A percentile compares a stretch with the other conserved stretches of the same genome.
Evolutionary conservation across 2,113 vertebrate species (phyloP).

Genomic region (Coryphaenoides rupestris): DNA sequence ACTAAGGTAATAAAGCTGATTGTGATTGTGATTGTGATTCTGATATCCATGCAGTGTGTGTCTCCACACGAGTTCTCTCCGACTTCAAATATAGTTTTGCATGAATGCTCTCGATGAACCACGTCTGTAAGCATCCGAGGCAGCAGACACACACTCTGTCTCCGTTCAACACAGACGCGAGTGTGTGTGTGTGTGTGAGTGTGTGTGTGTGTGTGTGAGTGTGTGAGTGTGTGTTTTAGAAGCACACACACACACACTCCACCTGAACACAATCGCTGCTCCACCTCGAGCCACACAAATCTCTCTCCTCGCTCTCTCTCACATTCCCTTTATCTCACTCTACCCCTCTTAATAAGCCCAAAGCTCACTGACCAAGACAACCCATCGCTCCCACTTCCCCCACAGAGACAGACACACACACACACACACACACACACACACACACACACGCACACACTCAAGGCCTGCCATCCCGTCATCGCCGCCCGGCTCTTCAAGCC

Average conservation of each 20-base stretch:
- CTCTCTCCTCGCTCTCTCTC: not conserved
- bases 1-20: too few species aligned
- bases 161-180: too few species aligned
- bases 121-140: not conserved
- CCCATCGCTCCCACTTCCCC: conserved; percentile 8
- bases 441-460: conserved; percentile 26
- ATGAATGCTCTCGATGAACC: not conserved
- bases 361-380: conserved; percentile 25
- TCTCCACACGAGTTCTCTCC: too few species aligned
- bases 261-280: conserved; percentile 1
- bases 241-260: too few species aligned
- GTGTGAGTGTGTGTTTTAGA: too few species aligned
- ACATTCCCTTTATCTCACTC: conserved; percentile 1
- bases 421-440: not conserved
- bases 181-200: too few species aligned
- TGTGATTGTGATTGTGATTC: too few species aligned
- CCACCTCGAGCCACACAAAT: not conserved
- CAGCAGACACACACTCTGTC: too few species aligned
- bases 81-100: too few species aligned
- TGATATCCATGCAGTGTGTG: too few species aligned
- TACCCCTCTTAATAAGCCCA: conserved; percentile 39
- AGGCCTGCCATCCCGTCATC: conserved; percentile 49
- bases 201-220: too few species aligned
- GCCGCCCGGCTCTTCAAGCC: conserved; percentile 66
- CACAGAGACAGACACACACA: too few species aligned